phyloP scores from a whole-genome alignment of 2,797 vertebrate genomes.

The Hyperoplus immaculatus region DNA sequence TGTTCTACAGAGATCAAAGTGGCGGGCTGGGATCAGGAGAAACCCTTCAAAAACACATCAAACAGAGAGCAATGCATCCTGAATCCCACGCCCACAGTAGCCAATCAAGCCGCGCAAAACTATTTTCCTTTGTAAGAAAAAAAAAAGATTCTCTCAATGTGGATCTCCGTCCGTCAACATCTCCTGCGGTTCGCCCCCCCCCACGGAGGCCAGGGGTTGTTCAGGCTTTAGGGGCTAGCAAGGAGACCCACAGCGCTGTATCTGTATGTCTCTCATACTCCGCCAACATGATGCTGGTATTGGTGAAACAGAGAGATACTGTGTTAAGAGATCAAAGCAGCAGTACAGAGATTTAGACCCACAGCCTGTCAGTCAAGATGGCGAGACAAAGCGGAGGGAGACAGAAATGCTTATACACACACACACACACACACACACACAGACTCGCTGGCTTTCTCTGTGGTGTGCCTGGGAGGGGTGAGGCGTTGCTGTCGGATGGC shows the following conservation, averaged over 20 bases:
- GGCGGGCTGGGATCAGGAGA: conserved; percentile 71
- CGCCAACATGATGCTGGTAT: conserved; percentile 68
- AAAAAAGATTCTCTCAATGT: conserved; percentile 67
- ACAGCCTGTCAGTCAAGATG: conserved; percentile 76
- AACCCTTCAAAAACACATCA: conserved; percentile 82
- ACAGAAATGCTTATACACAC: conserved; percentile 82
- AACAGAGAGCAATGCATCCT: conserved; percentile 78
- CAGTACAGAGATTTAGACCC: conserved; percentile 73
- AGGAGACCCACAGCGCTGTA: conserved; percentile 62
- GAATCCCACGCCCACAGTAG: conserved; percentile 79
- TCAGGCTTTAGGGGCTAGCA: conserved; percentile 58
- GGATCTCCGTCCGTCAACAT: conserved; percentile 69
- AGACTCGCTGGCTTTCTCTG: conserved; percentile 52
- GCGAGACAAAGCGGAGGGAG: conserved; percentile 77
- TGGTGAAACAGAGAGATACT: conserved; percentile 75
- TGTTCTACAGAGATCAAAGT: conserved; percentile 85
- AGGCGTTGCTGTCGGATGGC: conserved; percentile 78
- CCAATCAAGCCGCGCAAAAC: conserved; percentile 81
- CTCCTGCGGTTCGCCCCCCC: conserved; percentile 62
- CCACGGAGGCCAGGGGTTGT: conserved; percentile 62
- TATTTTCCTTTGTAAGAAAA: conserved; percentile 61
- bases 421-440: conserved; percentile 50
- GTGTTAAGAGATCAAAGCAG: conserved; percentile 82
- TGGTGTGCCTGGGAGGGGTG: conserved; percentile 71
- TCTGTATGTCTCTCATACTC: conserved; percentile 71